phyloP scores from a whole-genome alignment of 2,113 vertebrate species.

The Malurus melanocephalus region DNA sequence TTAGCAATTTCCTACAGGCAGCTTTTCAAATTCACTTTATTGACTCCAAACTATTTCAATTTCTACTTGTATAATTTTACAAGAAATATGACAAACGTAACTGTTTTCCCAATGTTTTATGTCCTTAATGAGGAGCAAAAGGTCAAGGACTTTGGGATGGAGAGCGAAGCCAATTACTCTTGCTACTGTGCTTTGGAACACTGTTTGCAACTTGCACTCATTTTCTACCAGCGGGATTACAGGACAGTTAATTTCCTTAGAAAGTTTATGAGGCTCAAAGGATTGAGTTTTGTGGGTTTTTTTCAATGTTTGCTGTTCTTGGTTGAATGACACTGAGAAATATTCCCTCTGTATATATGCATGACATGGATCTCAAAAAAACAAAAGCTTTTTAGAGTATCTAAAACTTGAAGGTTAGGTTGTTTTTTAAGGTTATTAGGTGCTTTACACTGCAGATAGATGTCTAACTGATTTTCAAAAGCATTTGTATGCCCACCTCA shows the following conservation, averaged over 20 bases:
- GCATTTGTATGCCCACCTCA: background rate
- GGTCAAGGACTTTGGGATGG: slow-evolving; percentile 33
- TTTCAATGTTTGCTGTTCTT: background rate
- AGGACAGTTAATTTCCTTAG: slow-evolving; percentile 52
- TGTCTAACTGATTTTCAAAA: background rate
- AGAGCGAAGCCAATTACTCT: slow-evolving; percentile 28
- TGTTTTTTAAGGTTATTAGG: background rate
- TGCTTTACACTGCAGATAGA: background rate
- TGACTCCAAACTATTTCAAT: slow-evolving; percentile 43
- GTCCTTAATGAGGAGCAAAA: slow-evolving; percentile 56
- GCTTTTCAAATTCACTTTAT: slow-evolving; percentile 47
- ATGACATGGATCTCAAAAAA: background rate
- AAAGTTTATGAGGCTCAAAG: slow-evolving; percentile 46
- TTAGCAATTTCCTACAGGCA: slow-evolving; percentile 25
- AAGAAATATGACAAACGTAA: slow-evolving; percentile 56
- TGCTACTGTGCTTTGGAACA: slow-evolving; percentile 34
- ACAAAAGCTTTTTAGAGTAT: background rate
- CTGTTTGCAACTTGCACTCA: background rate
- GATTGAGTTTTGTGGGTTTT: background rate
- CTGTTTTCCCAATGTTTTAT: slow-evolving; percentile 46
- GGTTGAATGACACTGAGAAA: background rate
- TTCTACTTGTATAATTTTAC: slow-evolving; percentile 59
- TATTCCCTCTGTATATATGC: background rate
- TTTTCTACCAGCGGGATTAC: slow-evolving; percentile 58
- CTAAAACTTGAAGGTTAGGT: background rate